These are phyloP conservation scores for Heliconius sara DNA, from an alignment of 2,888 invertebrate genomes.

Conservation along the genomic window DNA sequence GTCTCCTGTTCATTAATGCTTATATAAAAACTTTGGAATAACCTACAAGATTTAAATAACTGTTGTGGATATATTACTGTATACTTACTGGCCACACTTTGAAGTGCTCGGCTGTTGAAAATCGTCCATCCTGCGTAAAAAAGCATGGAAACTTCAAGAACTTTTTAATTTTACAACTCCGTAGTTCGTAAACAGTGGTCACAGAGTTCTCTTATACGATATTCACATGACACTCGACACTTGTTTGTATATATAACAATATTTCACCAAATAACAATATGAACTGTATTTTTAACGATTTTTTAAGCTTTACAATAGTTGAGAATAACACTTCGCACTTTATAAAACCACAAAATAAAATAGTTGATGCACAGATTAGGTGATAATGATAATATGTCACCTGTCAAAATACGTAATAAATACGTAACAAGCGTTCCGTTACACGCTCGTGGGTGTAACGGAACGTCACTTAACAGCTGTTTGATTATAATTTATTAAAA, in stretches of 20 bases:
- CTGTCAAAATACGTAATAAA: slow-evolving; percentile 30
- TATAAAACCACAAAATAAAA: slow-evolving; percentile 28
- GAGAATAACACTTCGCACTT: slow-evolving; percentile 31
- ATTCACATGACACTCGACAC: not conserved
- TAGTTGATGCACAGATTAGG: slow-evolving; percentile 24
- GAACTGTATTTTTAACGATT: not conserved
- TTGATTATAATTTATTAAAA: not conserved
- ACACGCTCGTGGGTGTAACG: not conserved
- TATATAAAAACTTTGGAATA: slow-evolving; percentile 21
- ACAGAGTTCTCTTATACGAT: not conserved
- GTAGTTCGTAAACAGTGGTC: slow-evolving; percentile 21
- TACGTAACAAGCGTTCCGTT: slow-evolving; percentile 6
- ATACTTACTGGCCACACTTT: slow-evolving; percentile 64
- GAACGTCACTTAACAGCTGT: not conserved
- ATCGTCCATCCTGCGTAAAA: slow-evolving; percentile 68
- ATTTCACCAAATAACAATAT: not conserved
- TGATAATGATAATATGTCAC: slow-evolving; percentile 24
- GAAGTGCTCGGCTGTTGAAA: slow-evolving; percentile 59
- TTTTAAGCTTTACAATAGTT: not conserved
- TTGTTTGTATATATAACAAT: not conserved
- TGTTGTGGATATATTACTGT: not conserved
- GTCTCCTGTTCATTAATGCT: slow-evolving; percentile 4
- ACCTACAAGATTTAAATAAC: not conserved
- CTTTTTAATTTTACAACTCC: slow-evolving; percentile 27
- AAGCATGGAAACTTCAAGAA: slow-evolving; percentile 78